Conservation (phyloP, 2,888 invertebrate species). For the Stictocephala bisonia region DNA sequence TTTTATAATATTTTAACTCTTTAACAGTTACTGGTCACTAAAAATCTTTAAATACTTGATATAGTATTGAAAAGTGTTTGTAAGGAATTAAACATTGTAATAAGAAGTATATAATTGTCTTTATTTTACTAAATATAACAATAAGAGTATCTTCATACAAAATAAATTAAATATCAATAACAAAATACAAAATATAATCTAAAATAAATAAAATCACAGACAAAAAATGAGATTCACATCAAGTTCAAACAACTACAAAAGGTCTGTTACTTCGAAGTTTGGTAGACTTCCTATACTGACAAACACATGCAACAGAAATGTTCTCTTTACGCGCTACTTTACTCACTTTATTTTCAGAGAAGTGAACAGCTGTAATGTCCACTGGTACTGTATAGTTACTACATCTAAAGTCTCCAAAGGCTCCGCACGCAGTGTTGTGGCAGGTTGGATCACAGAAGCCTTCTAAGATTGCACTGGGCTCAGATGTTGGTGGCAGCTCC, state of each 20-base stretch:
- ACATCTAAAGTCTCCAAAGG: slow-evolving; percentile 1
- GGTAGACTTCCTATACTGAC: not conserved
- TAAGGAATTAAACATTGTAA: too few relatives aligned
- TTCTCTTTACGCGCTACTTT: not conserved
- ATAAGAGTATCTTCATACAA: too few relatives aligned
- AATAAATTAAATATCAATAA: too few relatives aligned
- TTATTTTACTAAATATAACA: too few relatives aligned
- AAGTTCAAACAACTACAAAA: not conserved
- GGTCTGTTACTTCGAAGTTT: not conserved
- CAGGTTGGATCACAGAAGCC: slow-evolving; percentile 3
- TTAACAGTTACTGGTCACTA: too few relatives aligned
- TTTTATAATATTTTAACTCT: too few relatives aligned
- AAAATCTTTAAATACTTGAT: too few relatives aligned
- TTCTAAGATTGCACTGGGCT: not conserved
- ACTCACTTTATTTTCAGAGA: not conserved
- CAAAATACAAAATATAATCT: too few relatives aligned
- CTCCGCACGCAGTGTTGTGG: not conserved
- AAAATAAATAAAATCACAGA: too few relatives aligned
- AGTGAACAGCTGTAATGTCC: not conserved
- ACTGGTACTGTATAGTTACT: slow-evolving; percentile 2
- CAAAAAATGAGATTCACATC: too few relatives aligned
- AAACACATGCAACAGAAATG: slow-evolving; percentile 5
- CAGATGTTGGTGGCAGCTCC: not conserved
- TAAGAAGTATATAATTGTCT: too few relatives aligned
- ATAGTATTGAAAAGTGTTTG: too few relatives aligned